Evolutionary conservation across 2,797 vertebrate genomes (phyloP), one percentile per base, ranked within the genome.

Genomic region (Artibeus jamaicensis): DNA sequence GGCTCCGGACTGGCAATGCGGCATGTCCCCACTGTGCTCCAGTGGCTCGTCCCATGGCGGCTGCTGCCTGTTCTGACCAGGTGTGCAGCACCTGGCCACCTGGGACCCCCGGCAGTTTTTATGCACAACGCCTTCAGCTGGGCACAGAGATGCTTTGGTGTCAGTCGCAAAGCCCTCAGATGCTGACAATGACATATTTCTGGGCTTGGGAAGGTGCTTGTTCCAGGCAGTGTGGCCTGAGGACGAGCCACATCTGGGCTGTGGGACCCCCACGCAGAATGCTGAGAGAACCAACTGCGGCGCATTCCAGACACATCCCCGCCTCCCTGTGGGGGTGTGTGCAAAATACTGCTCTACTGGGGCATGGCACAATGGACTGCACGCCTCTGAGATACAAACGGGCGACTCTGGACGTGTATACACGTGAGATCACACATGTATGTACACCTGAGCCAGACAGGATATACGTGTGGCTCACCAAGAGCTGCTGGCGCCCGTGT

Each of bases 71-170:
- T 50, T 50, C 73, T 39, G 55, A 39, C 46, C 44, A 39, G 37
- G 48, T n/a, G 11, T 3, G 29, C 26, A n/a, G 50, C 37, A 22
- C 37, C 37, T 18, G 37, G 73, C 57, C 34, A 11, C 68, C 68
- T 19, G 70, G 6, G 68, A 37, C 42, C 39, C 29, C 85, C 1
- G 0, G 14, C 32, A 19, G 68, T 39, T 10, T 24, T 32, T 39
- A 39, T 10, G 42, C 2, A 0, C 42, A 12, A 46, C 0, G 2
- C 55, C 26, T 62, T 67, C 65, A 29, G 29, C 3, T 3, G 3
- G 57, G 26, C n/a, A 70, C 48, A 88, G 55, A 89, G 34, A 65
- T 7, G 8, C 16, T 44, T 50, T 21, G 19, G n/a, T 6, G 86
- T 67, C 18, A 2, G 57, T 7, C 2, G 26, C 9, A 37, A 39